A percentile compares a stretch with the other conserved stretches of the same genome.
Evolutionary conservation across 2,797 vertebrate species (phyloP).

Genomic region (Sarcoramphus papa): DNA sequence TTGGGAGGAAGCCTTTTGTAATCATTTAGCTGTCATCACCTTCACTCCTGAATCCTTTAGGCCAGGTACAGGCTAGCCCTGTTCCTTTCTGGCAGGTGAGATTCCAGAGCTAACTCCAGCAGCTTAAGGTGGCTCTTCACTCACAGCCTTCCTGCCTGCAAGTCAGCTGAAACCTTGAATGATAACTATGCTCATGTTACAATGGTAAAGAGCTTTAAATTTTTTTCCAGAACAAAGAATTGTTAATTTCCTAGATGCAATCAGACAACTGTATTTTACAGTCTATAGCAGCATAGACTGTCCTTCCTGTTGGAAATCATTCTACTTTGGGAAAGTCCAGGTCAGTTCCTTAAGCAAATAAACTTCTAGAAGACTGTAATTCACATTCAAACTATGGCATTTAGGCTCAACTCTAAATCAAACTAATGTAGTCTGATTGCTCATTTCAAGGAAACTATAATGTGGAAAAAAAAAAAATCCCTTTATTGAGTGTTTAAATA

Average conservation of each 20-base stretch:
- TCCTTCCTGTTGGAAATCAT: neutral
- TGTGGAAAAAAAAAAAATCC: neutral
- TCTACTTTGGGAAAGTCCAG: neutral
- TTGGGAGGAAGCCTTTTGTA: slow-evolving; percentile 25
- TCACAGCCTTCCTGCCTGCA: neutral
- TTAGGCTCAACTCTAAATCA: neutral
- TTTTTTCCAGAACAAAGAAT: neutral
- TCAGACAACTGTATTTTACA: neutral
- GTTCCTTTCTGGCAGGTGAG: slow-evolving; percentile 10
- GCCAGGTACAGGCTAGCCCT: slow-evolving; percentile 11
- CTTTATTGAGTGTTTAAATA: neutral
- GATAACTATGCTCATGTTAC: neutral
- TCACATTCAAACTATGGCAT: neutral
- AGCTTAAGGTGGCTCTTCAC: slow-evolving; percentile 10
- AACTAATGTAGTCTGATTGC: neutral
- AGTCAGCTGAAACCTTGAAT: neutral
- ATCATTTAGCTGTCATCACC: slow-evolving; percentile 37
- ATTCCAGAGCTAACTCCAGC: neutral
- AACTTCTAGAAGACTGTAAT: neutral
- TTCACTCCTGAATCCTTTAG: neutral
- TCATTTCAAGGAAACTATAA: neutral
- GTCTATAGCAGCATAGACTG: neutral
- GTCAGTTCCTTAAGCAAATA: slow-evolving; percentile 2
- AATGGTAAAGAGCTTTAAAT: neutral
- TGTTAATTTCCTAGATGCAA: neutral